These are phyloP conservation scores for Phylloscopus trochilus DNA, from an alignment of 2,113 vertebrate genomes.

Conservation along the genomic window DNA sequence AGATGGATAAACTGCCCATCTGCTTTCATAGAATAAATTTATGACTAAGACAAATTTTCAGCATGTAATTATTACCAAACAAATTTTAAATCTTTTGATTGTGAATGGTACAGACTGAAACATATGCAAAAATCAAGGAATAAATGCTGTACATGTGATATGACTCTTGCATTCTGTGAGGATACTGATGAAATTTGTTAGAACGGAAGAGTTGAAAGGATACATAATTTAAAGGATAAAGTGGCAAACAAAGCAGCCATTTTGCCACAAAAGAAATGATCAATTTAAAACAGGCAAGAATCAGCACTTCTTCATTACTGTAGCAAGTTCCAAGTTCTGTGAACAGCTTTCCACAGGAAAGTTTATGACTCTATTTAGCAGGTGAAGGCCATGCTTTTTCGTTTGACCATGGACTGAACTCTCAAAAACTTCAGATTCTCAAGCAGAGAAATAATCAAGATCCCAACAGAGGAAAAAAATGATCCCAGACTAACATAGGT, in stretches of 20 bases:
- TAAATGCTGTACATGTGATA: neutral
- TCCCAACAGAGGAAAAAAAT: neutral
- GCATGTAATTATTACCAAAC: neutral
- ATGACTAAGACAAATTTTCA: neutral
- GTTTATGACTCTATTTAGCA: neutral
- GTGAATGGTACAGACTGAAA: neutral
- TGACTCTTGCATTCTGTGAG: neutral
- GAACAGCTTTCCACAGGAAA: neutral
- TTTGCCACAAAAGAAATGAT: neutral
- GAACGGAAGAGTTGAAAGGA: neutral
- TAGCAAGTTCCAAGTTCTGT: neutral
- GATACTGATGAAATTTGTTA: neutral
- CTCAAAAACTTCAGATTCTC: neutral
- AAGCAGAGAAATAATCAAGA: neutral
- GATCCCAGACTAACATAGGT: neutral
- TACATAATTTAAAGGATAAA: neutral
- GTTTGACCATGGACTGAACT: neutral
- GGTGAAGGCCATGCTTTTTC: neutral
- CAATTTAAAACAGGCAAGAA: neutral
- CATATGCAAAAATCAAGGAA: neutral
- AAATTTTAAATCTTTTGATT: neutral
- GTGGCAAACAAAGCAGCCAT: neutral
- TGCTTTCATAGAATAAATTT: neutral
- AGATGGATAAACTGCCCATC: neutral
- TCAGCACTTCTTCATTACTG: neutral